Evolutionary conservation across 2,113 vertebrate genomes (phyloP), one percentile per base, ranked within the genome.

Genomic region (Cinclus cinclus): DNA sequence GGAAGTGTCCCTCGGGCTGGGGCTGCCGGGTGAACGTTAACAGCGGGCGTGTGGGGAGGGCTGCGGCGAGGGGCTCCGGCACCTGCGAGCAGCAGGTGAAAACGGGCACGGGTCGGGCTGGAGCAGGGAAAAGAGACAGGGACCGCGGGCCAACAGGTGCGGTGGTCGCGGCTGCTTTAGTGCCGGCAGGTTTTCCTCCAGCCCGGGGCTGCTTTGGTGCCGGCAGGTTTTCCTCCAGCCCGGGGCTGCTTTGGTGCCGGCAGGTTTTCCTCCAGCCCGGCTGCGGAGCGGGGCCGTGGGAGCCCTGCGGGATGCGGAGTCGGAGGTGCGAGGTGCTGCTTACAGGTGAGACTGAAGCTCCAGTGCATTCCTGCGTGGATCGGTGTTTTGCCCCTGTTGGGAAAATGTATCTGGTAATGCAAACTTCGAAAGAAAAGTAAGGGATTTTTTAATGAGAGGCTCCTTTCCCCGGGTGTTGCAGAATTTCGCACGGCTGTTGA

Each of bases 141-240:
- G 6, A 18, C 9, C 22, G 33, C 10, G 25, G 77, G n/a, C 70
- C 79, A 94, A 93, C 97, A 96, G 87, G 95, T 97, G 93, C 14
- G 10, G 42, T 10, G 49, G 27, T 7, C n/a, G 47, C 9, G 35
- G 58, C 39, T 22, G n/a, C 22, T 15, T 5, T 7, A 17, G 41
- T 6, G 21, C 44, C 3, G 56, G 39, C 13, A 13, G 41, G 7
- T 14, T 9, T 52, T 56, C 12, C 14, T 16, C 3, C 15, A 1
- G 0, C 10, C 28, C 10, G n/a, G 46, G 47, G 22, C 22, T 23
- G 47, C 12, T 23, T 21, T 21, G 21, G 46, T 47, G 11, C 46
- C 49, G 49, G 24, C 49, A 15, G 46, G 49, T 13, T 25, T 47
- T 21, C 47, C 24, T 25, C 4, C 24, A 8, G 4, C 46, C 49